These are phyloP conservation scores for Mythimna vitellina DNA, from an alignment of 2,888 invertebrate genomes.

Conservation along the genomic window DNA sequence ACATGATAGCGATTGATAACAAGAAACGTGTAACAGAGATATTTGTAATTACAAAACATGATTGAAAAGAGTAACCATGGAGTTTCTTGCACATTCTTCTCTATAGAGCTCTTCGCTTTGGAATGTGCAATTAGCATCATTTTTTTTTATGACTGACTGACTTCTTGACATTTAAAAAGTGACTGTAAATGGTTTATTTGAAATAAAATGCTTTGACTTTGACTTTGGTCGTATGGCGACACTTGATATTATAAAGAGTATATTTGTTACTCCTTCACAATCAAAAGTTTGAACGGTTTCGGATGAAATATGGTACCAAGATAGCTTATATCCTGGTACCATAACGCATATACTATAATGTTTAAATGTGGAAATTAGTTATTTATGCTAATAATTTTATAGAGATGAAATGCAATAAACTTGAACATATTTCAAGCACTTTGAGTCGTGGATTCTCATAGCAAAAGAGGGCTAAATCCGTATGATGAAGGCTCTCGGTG, in stretches of 20 bases:
- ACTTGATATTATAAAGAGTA: background rate
- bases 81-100: too few relatives aligned
- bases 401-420: background rate
- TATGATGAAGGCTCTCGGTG: conserved; percentile 45
- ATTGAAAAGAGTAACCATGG: too few relatives aligned
- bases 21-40: too few relatives aligned
- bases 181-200: too few relatives aligned
- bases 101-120: too few relatives aligned
- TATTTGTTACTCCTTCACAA: background rate
- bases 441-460: conserved; percentile 12
- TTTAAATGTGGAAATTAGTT: background rate
- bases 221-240: too few relatives aligned
- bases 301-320: background rate
- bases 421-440: conserved; percentile 13
- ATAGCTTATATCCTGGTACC: background rate
- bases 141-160: too few relatives aligned
- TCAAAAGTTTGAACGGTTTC: background rate
- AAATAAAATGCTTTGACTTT: too few relatives aligned
- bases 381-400: background rate
- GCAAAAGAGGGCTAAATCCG: conserved; percentile 28
- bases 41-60: too few relatives aligned
- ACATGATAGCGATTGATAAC: too few relatives aligned
- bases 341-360: background rate
- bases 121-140: too few relatives aligned
- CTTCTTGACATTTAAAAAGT: too few relatives aligned